Evolutionary conservation across 2,888 invertebrate species (phyloP).

Genomic region (Melieria crassipennis): DNA sequence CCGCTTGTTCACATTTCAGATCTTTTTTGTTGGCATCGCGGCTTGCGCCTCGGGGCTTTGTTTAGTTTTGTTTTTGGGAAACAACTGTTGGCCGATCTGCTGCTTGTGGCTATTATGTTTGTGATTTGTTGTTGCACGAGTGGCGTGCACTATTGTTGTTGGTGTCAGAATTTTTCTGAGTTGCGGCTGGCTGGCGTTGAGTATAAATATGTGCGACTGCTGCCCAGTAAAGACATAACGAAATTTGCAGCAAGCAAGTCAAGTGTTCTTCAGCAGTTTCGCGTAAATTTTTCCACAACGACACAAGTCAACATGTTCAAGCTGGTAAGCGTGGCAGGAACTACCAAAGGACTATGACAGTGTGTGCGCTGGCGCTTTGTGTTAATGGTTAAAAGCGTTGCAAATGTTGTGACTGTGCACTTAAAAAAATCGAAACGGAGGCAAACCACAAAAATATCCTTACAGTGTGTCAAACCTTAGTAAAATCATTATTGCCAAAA

Average conservation of each 20-base stretch:
- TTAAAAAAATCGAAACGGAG: too few species aligned
- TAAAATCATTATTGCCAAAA: neutral
- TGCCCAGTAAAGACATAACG: constrained; percentile 63
- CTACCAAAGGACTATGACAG: neutral
- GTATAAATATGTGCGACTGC: constrained; percentile 64
- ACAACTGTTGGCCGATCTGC: neutral
- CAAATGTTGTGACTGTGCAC: too few species aligned
- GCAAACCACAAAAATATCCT: neutral
- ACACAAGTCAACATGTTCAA: constrained; percentile 63
- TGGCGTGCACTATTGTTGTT: too few species aligned
- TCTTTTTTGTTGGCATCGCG: too few species aligned
- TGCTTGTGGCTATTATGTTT: constrained; percentile 18
- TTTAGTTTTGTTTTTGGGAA: constrained; percentile 17
- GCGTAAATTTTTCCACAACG: constrained; percentile 52
- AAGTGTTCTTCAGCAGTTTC: constrained; percentile 49
- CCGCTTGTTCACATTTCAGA: too few species aligned
- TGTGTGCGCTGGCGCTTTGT: too few species aligned
- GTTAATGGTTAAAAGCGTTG: too few species aligned
- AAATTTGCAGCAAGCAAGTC: constrained; percentile 51
- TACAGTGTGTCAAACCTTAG: neutral
- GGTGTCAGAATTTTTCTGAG: constrained; percentile 52
- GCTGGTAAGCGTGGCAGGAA: constrained; percentile 61
- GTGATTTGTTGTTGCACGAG: constrained; percentile 18
- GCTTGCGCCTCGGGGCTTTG: too few species aligned
- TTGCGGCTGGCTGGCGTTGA: constrained; percentile 30